These are phyloP conservation scores for Trialeurodes vaporariorum DNA, from an alignment of 1,140 invertebrate genomes.

Conservation along the genomic window DNA sequence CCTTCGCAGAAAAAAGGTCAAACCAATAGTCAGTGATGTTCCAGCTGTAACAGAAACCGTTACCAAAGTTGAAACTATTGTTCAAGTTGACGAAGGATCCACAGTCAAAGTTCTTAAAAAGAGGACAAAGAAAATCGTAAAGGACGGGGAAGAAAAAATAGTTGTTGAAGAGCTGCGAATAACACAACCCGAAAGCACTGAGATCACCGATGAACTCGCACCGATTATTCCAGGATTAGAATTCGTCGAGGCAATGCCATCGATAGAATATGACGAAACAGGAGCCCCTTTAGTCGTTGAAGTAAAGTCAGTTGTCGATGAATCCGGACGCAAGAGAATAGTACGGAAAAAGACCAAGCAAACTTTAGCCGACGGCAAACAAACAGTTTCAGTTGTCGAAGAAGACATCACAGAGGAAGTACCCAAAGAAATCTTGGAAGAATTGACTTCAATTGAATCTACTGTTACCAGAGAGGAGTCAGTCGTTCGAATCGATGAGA, in stretches of 20 bases:
- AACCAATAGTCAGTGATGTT: not conserved
- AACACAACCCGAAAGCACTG: not conserved
- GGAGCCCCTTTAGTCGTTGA: not conserved
- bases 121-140: conserved; percentile 18
- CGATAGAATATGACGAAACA: not conserved
- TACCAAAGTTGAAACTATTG: conserved; percentile 3
- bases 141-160: conserved; percentile 29
- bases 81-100: not conserved
- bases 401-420: not conserved
- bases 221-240: not conserved
- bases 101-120: not conserved
- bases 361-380: not conserved
- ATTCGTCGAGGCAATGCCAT: not conserved
- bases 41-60: not conserved
- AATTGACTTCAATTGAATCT: not conserved
- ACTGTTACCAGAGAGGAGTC: not conserved
- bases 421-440: not conserved
- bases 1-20: too few species aligned
- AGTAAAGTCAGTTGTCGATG: not conserved
- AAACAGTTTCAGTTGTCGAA: not conserved
- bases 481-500: not conserved
- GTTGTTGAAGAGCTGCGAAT: conserved; percentile 35
- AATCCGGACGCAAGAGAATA: not conserved
- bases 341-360: not conserved
- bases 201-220: not conserved